Base-by-base conservation (phyloP, 2,113 vertebrate genomes). In the Falcunculus frontatus region DNA sequence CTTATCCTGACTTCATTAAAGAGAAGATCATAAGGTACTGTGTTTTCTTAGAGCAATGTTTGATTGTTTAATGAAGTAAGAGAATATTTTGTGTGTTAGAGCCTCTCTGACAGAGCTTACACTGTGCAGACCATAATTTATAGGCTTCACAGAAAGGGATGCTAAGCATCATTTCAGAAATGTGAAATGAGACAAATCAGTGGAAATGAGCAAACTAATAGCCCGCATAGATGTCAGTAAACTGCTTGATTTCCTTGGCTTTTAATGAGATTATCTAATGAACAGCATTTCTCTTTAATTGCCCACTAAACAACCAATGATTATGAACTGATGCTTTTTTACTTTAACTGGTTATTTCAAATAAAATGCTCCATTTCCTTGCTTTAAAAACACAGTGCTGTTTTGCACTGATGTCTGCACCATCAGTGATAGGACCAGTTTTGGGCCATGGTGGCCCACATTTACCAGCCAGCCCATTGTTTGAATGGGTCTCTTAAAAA, bases 161-260 rank as follows among this genome's bases (percentile, higher is more conserved):
- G 14, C 15, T n/a, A 79, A 87, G 33, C 25, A 46, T 60, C 16
- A 62, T 68, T 78, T 17, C 64, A 92, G 79, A 83, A 57, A 69
- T 14, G 21, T 56, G 32, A 92, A 82, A 84, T 49, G 17, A 81
- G 62, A 82, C 37, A 76, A 79, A 79, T 75, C 49, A 87, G 44
- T 76, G n/a, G 41, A 84, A 84, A 95, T 60, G n/a, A 89, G 29
- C 23, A 84, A 93, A 83, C 9, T 33, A 87, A 83, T 69, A 46
- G 26, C 35, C 29, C 0, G 0, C 65, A 44, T 15, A 49, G 29
- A 42, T 57, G 29, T n/a, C 53, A 70, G 59, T 64, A 75, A 78
- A 87, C n/a, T 46, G 39, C 23, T 57, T 95, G 3, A 85, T 79
- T 81, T 91, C 35, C 53, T 73, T 76, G 21, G 20, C 21, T 85